These are phyloP conservation scores for Lutjanus campechanus DNA, from an alignment of 2,797 vertebrate species.

Conservation along the genomic window DNA sequence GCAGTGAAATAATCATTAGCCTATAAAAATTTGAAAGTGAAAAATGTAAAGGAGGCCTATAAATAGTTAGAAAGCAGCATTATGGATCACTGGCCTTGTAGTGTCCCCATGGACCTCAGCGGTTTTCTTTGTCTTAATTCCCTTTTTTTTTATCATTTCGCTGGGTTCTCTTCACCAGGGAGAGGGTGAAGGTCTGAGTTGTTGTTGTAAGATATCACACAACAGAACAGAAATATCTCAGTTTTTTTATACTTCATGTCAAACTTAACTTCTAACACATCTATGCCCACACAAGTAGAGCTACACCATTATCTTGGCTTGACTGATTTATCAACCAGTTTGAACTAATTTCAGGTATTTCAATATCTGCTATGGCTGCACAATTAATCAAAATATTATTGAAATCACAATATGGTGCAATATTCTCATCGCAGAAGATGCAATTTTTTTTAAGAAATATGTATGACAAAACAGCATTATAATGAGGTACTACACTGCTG, in stretches of 20 bases:
- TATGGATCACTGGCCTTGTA: slow-evolving; percentile 76
- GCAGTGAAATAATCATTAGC: slow-evolving; percentile 84
- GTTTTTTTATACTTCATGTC: background rate
- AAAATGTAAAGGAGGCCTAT: slow-evolving; percentile 82
- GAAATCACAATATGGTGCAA: too few relatives aligned
- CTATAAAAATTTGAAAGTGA: slow-evolving; percentile 84
- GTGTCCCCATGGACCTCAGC: slow-evolving; percentile 67
- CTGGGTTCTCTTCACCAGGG: slow-evolving; percentile 28
- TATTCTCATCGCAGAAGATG: too few relatives aligned
- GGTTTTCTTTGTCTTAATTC: slow-evolving; percentile 68
- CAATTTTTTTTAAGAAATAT: too few relatives aligned
- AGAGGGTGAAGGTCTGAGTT: slow-evolving; percentile 54
- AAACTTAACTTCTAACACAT: background rate
- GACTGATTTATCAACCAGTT: background rate
- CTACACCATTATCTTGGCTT: background rate
- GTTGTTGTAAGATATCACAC: slow-evolving; percentile 19
- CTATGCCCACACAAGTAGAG: background rate
- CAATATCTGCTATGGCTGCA: too few relatives aligned
- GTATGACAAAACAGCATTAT: too few relatives aligned
- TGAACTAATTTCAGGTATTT: background rate
- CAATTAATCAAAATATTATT: too few relatives aligned
- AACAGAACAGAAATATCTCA: slow-evolving; percentile 3
- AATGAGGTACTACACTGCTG: too few relatives aligned
- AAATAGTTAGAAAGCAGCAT: slow-evolving; percentile 78
- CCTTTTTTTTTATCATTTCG: slow-evolving; percentile 49